These are phyloP conservation scores for Latrodectus hesperus DNA, from an alignment of 2,888 invertebrate genomes.

Conservation along the genomic window DNA sequence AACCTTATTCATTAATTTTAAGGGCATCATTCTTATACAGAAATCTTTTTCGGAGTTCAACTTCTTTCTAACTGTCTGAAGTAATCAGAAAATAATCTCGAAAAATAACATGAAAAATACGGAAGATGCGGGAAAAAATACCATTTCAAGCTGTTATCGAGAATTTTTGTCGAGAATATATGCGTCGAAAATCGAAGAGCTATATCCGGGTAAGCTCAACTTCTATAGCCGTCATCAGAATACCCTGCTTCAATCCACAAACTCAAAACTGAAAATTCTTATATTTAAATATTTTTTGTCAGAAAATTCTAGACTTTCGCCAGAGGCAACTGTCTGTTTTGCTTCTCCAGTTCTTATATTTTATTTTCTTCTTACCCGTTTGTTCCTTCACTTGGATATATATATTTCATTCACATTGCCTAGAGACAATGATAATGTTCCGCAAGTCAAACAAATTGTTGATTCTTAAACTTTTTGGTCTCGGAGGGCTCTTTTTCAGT, in stretches of 20 bases:
- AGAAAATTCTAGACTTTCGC: slow-evolving; percentile 25
- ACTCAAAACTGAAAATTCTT: slow-evolving; percentile 33
- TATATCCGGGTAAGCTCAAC: slow-evolving; percentile 33
- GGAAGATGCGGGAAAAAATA: slow-evolving; percentile 11
- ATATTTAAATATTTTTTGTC: slow-evolving; percentile 48
- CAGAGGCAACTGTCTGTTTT: slow-evolving; percentile 11
- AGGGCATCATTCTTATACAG: too few species aligned
- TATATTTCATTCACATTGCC: slow-evolving; percentile 44
- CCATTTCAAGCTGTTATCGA: slow-evolving; percentile 1
- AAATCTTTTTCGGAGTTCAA: too few species aligned
- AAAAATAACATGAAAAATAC: slow-evolving; percentile 36
- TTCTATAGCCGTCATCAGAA: slow-evolving; percentile 31
- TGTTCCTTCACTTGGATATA: slow-evolving; percentile 12
- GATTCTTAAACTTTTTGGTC: slow-evolving; percentile 25
- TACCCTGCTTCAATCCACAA: slow-evolving; percentile 29
- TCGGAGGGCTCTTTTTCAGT: not conserved
- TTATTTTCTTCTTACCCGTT: slow-evolving; percentile 5
- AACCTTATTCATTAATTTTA: too few species aligned
- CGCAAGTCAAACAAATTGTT: slow-evolving; percentile 9
- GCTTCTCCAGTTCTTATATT: not conserved
- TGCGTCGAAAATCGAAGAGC: not conserved
- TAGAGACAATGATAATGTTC: slow-evolving; percentile 17
- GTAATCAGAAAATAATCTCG: not conserved
- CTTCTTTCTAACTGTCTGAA: too few species aligned
- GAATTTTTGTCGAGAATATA: slow-evolving; percentile 13